Evolutionary conservation across 2,888 invertebrate species (phyloP).

Genomic region (Trissolcus japonicus): DNA sequence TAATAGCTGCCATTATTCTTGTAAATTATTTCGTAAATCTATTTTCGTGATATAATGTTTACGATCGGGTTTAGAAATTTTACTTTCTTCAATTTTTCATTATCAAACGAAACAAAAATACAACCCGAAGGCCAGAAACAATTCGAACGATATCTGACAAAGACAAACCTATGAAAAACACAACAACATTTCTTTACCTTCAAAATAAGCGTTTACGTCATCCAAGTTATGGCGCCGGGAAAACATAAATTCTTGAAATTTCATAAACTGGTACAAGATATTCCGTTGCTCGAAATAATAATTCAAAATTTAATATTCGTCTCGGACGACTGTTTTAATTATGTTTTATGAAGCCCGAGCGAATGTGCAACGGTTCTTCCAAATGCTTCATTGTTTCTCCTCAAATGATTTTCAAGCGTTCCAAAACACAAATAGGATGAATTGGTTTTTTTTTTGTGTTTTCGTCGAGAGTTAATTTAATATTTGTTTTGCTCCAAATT

Average conservation of each 20-base stretch:
- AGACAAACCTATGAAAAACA: slow-evolving; percentile 4
- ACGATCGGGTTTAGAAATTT: slow-evolving; percentile 10
- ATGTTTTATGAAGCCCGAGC: no score
- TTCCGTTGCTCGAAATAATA: no score
- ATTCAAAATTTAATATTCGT: no score
- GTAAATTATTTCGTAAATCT: not conserved
- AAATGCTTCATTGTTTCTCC: no score
- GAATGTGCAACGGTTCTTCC: no score
- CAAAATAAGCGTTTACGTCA: slow-evolving; percentile 27
- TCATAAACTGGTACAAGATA: slow-evolving; percentile 3
- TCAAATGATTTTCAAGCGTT: no score
- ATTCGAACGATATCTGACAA: slow-evolving; percentile 25
- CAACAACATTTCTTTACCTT: slow-evolving; percentile 5
- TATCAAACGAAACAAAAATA: slow-evolving; percentile 1
- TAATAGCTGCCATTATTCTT: not conserved
- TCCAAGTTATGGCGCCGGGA: slow-evolving; percentile 18
- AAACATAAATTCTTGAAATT: slow-evolving; percentile 24
- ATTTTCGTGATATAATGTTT: not conserved
- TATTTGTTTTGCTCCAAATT: no score
- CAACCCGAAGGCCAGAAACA: slow-evolving; percentile 5
- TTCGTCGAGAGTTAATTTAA: no score
- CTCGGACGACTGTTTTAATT: no score
- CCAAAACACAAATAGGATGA: no score
- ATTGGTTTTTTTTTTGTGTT: no score
- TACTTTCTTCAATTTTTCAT: slow-evolving; percentile 21